Evolutionary conservation across 2,797 vertebrate species (phyloP), one percentile per base, ranked within the genome.

Genomic region (Pipistrellus pygmaeus): DNA sequence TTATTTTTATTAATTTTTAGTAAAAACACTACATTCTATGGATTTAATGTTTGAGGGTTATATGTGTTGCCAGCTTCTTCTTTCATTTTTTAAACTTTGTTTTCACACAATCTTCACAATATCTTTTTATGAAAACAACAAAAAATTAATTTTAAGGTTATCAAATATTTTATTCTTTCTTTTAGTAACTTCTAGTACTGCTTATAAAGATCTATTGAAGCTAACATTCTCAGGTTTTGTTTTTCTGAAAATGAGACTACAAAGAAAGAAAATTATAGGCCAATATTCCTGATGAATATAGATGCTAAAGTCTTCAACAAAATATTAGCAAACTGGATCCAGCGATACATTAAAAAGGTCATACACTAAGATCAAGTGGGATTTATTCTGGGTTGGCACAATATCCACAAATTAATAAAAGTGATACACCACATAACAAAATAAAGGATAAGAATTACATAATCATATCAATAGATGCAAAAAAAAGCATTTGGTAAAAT

Each of bases 141-240:
- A 60, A 68, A 51, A 44, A 18, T 84, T 92, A 38, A 77, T 53
- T 64, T 91, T 93, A 66, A 41, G 5, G 17, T 80, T 82, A 30
- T 87, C 57, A 82, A 85, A 44, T 30, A 64, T 62, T 76, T 94
- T 71, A n/a, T 53, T 27, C 53, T 66, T 87, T 38, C 30, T 78
- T 82, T 89, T 64, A 48, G 15, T n/a, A 84, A 80, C 81, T 83
- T 25, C 27, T 69, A 7, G 4, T 51, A n/a, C 9, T 94, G 4
- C 25, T 57, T 55, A 0, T 77, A 80, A 85, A n/a, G 18, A 3
- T 18, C 55, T 46, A 2, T 69, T 71, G 85, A 32, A 48, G 5
- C 35, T 76, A 85, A 48, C 12, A 82, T n/a, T 77, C 48, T 93
- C 21, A 73, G 18, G 7, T 25, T 66, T 72, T 68, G 15, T 62